These are phyloP conservation scores for Electrona antarctica DNA, from an alignment of 2,113 vertebrate species.

Conservation along the genomic window DNA sequence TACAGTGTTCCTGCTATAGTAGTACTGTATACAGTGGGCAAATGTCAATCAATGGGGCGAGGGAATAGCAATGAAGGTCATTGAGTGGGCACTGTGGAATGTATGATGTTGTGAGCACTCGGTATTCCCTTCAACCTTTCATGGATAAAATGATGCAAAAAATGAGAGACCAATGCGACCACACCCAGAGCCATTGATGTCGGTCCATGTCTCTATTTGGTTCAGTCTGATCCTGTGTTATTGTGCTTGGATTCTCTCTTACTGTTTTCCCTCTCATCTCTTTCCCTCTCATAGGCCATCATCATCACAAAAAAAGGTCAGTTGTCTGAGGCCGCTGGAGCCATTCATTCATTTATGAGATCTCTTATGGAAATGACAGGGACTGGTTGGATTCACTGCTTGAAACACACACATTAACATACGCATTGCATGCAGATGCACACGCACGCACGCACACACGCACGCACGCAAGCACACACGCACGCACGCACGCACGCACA, in stretches of 20 bases:
- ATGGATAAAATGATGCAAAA: too few species aligned
- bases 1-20: too few species aligned
- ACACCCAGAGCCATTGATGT: background rate
- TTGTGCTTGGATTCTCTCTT: background rate
- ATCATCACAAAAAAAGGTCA: slow-evolving; percentile 15
- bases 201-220: background rate
- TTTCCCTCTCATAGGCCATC: slow-evolving; percentile 4
- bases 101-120: too few species aligned
- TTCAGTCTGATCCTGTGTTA: background rate
- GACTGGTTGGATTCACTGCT: slow-evolving; percentile 5
- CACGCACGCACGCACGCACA: background rate
- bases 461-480: background rate
- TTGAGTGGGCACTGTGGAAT: too few species aligned
- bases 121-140: too few species aligned
- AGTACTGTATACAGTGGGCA: too few species aligned
- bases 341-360: slow-evolving; percentile 41
- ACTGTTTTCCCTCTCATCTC: background rate
- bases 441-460: background rate
- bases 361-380: slow-evolving; percentile 72
- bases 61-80: too few species aligned
- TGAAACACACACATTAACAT: slow-evolving; percentile 22
- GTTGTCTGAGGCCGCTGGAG: slow-evolving; percentile 15
- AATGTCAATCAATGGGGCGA: too few species aligned
- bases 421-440: background rate
- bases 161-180: too few species aligned